Evolutionary conservation across 1,140 invertebrate genomes (phyloP), one percentile per base, ranked within the genome.

Genomic region (Rhynchophorus ferrugineus): DNA sequence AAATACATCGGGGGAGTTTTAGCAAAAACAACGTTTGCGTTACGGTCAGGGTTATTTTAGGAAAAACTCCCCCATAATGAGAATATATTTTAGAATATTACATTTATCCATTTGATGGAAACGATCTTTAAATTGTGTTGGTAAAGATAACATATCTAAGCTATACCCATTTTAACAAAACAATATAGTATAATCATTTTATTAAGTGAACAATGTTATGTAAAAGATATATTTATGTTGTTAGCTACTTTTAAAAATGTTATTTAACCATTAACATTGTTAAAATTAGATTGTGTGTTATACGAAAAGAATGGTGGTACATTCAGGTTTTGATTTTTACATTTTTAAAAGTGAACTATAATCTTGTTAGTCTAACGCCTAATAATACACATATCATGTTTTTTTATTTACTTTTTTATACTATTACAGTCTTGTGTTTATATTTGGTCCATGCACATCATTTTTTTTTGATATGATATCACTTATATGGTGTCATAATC

Each of bases 371-470:
- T 11, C 5, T 6, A 29, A 6, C 24, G 11, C 24, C 11, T 29
- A 29, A 29, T 6, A 29, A 29, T 29, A 29, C 24, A 29, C 38
- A 41, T 41, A 18, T 41, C 18, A 37, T 43, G 17, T 44, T 19
- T 44, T 9, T 22, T n/a, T 22, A 17, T 19, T n/a, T 44, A 44
- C 33, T 37, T 37, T 11, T 35, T 38, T 47, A 49, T 18, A 39
- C 39, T 44, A 51, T 38, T 17, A 52, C 49, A 52, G 49, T 52
- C 49, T 52, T 45, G 35, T 19, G 19, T 45, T 44, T 34, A 52
- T n/a, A n/a, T n/a, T 52, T 52, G 49, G 49, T 52, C 49, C 38
- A 44, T 52, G 42, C 34, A 44, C 34, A 45, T 38, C 42, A 52
- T 42, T 16, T 37, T n/a, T n/a, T n/a, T 50, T 52, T 43, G 35